Evolutionary conservation across 1,140 invertebrate genomes (phyloP), one percentile per base, ranked within the genome.

Genomic region (Scaptodrosophila lebanonensis): DNA sequence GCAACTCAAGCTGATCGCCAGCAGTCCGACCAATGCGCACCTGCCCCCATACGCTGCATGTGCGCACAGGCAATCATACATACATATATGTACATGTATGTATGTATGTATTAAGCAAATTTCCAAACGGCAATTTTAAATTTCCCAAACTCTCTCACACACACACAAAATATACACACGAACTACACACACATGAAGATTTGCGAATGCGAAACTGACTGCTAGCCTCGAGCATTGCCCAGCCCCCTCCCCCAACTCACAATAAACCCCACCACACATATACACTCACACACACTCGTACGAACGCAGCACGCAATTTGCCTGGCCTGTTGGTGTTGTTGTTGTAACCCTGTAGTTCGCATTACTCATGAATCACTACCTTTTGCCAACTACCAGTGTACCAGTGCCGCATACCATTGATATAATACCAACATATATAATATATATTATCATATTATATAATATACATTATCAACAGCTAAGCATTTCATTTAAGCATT

Each of bases 61-160:
- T n/a, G 12, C 12, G 3, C 32, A 33, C 32, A 33, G 2, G 9
- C 22, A 25, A 3, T 4, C 22, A 25, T 25, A 25, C 8, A 8
- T 25, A 25, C 22, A 8, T 25, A 25, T 4, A 25, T 25, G 22
- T 25, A 25, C 8, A 5, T 33, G 9, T 3, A 33, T 33, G 9
- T n/a, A 33, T 33, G 9, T 33, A 13, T n/a, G 32, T n/a, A 8
- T 33, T 76, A 77, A 77, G 77, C 72, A 72, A 77, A 77, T 77
- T 77, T 77, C 72, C 72, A 77, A 30, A 73, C 47, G 57, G 44
- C 59, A 69, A 82, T 79, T 79, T 82, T 79, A 79, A 79, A 79
- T 79, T 79, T 79, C 69, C 75, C 49, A 59, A 4, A 25, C 22
- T 4, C 3, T 4, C 3, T 3, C 22, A 25, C 22, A 25, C 22